Percentiles rank a stretch among this genome's conserved stretches.
Conservation (phyloP, 2,113 vertebrate species). For the Gracilinanus agilis region DNA sequence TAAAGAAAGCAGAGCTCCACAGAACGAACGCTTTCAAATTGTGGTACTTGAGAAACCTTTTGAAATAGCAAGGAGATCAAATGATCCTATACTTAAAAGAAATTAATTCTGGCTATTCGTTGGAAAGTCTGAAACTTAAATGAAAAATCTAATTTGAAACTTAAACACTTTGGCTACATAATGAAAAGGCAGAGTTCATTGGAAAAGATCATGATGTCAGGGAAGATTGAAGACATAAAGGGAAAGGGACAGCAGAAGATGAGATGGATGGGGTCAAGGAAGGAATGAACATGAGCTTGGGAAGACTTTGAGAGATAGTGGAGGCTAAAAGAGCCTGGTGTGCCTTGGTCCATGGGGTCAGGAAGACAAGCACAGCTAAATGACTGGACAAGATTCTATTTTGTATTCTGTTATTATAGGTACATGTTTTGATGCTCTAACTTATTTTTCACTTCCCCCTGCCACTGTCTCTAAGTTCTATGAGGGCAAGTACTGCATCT, state of each 20-base stretch:
- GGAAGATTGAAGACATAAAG: background rate
- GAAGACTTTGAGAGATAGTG: background rate
- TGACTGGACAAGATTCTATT: background rate
- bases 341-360: background rate
- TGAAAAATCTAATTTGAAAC: background rate
- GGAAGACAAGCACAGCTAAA: background rate
- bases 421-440: background rate
- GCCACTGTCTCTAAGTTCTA: background rate
- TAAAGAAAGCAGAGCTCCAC: background rate
- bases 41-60: background rate
- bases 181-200: background rate
- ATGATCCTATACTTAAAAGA: background rate
- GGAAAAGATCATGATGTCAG: background rate
- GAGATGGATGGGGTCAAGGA: background rate
- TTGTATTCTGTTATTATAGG: background rate
- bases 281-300: background rate
- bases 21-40: background rate
- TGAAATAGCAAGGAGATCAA: background rate
- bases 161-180: background rate
- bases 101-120: background rate
- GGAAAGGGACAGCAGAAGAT: background rate
- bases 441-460: background rate
- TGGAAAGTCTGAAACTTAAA: background rate
- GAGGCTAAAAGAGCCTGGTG: background rate
- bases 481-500: background rate